phyloP scores from a whole-genome alignment of 2,113 vertebrate genomes.

The Chrysochloris asiatica region DNA sequence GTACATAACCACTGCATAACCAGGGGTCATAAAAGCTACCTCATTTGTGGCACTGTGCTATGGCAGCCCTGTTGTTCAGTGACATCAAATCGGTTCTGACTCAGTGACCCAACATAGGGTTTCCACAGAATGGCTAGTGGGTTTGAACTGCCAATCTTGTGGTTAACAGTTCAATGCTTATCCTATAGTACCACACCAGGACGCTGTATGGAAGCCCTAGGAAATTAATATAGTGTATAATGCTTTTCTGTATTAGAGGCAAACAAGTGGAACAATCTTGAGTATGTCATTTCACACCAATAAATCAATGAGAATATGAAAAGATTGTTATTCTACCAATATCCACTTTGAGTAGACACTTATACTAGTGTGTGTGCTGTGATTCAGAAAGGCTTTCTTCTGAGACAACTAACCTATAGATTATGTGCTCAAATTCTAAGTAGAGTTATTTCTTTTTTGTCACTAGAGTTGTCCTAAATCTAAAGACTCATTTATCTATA shows the following conservation, averaged over 20 bases:
- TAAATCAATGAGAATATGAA: background rate
- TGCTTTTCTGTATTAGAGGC: background rate
- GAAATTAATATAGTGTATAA: background rate
- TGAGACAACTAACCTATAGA: background rate
- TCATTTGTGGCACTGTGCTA: background rate
- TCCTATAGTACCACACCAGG: too few relatives aligned
- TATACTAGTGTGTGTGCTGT: background rate
- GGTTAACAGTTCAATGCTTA: too few relatives aligned
- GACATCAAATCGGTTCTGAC: too few relatives aligned
- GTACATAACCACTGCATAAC: background rate
- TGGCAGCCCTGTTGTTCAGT: too few relatives aligned
- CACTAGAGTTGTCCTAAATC: background rate
- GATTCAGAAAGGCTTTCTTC: background rate
- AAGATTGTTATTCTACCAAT: background rate
- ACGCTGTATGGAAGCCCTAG: background rate
- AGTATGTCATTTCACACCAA: constrained; percentile 34
- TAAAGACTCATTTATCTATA: background rate
- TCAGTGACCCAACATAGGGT: too few relatives aligned
- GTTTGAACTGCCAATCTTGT: too few relatives aligned
- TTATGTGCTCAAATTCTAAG: background rate
- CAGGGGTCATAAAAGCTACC: background rate
- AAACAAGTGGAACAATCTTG: background rate
- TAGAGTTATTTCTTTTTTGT: background rate
- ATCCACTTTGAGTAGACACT: background rate
- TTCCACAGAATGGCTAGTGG: too few relatives aligned